Evolutionary conservation across 2,113 vertebrate genomes (phyloP).

Genomic region (Cettia cetti): DNA sequence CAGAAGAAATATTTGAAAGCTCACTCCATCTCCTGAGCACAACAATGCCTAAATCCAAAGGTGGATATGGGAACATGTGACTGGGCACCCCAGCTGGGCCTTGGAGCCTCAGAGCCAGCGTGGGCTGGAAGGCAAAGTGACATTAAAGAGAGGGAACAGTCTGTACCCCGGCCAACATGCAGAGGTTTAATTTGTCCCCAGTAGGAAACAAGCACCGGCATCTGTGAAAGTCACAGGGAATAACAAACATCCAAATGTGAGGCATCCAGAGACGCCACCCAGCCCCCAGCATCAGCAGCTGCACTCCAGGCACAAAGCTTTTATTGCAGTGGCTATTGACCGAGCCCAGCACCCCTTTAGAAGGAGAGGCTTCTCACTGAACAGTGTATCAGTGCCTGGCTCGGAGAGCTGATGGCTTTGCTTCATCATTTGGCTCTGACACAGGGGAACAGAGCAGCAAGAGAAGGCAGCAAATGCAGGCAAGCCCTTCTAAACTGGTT

Average conservation of each 20-base stretch:
- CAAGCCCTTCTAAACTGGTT: not conserved
- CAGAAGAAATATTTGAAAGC: not conserved
- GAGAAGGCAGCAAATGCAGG: not conserved
- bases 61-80: not conserved
- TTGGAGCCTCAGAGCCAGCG: not conserved
- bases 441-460: not conserved
- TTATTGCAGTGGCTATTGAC: not conserved
- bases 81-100: not conserved
- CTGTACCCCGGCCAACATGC: not conserved
- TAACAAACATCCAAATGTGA: not conserved
- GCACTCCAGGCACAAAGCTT: not conserved
- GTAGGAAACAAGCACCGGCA: not conserved
- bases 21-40: not conserved
- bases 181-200: not conserved
- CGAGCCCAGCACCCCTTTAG: not conserved
- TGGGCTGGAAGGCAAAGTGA: not conserved
- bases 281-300: not conserved
- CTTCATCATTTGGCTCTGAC: not conserved
- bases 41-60: not conserved
- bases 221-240: not conserved
- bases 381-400: not conserved
- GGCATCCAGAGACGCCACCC: not conserved
- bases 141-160: not conserved
- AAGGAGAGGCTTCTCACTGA: not conserved
- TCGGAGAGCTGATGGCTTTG: not conserved